These are phyloP conservation scores for Catharus minimus DNA, from an alignment of 2,113 vertebrate species.

Conservation along the genomic window DNA sequence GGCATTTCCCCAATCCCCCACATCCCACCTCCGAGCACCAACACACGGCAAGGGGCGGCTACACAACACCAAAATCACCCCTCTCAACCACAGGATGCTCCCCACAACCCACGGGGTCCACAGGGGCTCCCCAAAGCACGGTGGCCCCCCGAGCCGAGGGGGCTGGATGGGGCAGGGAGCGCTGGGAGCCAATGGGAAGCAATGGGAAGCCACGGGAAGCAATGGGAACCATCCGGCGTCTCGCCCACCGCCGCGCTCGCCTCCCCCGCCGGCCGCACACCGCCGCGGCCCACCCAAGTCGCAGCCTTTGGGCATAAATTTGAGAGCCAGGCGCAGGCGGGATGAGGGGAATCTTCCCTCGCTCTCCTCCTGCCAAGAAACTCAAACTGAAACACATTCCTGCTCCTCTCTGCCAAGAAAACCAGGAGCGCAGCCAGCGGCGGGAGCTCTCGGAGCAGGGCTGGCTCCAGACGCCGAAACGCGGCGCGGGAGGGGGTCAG, in stretches of 20 bases:
- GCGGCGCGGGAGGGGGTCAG: not conserved
- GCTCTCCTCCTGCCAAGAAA: conserved; percentile 65
- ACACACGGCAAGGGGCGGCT: not conserved
- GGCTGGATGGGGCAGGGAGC: not conserved
- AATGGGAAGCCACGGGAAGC: not conserved
- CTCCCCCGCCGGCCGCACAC: conserved; percentile 54
- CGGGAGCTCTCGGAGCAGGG: conserved; percentile 4
- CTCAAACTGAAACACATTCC: conserved; percentile 73
- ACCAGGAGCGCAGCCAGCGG: conserved; percentile 53
- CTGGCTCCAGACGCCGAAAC: conserved; percentile 24
- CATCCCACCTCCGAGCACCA: not conserved
- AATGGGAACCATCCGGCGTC: conserved; percentile 14
- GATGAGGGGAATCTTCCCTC: conserved; percentile 60
- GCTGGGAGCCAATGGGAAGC: not conserved
- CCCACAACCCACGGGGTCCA: accelerated
- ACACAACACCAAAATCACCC: not conserved
- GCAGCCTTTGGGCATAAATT: conserved; percentile 72
- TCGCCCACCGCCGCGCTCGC: conserved; percentile 20
- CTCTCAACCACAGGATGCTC: not conserved
- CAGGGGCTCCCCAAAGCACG: not conserved
- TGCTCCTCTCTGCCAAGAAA: conserved; percentile 64
- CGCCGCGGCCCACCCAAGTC: conserved; percentile 68
- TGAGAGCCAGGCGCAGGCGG: conserved; percentile 60
- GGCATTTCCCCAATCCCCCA: not conserved
- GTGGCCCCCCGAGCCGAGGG: not conserved